Percentiles rank a stretch among this genome's conserved stretches.
These are phyloP conservation scores for Calameuta filiformis DNA, from an alignment of 2,888 invertebrate genomes.

Conservation along the genomic window DNA sequence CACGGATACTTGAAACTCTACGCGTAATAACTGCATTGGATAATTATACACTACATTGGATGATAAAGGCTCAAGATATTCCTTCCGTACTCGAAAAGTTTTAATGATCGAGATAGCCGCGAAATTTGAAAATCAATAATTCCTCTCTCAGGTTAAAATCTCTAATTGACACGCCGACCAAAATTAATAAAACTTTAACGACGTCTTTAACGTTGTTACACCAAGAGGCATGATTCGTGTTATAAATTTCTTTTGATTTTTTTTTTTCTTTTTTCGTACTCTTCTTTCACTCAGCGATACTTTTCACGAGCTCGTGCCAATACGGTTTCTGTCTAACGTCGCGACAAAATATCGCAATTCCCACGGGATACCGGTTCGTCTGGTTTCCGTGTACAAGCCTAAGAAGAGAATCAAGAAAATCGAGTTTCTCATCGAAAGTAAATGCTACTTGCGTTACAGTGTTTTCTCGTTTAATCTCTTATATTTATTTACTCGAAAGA, in stretches of 20 bases:
- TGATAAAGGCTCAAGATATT: background rate
- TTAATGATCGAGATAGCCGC: background rate
- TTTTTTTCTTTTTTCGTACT: background rate
- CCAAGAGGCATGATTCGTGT: background rate
- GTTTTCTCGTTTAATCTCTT: background rate
- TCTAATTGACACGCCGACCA: background rate
- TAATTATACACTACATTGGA: background rate
- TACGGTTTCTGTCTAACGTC: background rate
- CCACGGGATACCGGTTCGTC: background rate
- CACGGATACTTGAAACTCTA: background rate
- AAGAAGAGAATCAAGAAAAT: background rate
- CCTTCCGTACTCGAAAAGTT: background rate
- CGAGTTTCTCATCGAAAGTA: background rate
- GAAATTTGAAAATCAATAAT: background rate
- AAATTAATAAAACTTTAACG: background rate
- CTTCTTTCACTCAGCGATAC: background rate
- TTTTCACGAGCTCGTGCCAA: background rate
- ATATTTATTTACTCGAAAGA: background rate
- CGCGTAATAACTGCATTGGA: background rate
- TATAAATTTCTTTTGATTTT: background rate
- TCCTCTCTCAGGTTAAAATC: background rate
- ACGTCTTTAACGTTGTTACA: background rate
- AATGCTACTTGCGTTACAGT: background rate
- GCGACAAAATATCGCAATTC: background rate
- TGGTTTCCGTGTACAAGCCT: background rate